Conservation (phyloP, 2,797 vertebrate genomes). For the Aphelocoma californica region DNA sequence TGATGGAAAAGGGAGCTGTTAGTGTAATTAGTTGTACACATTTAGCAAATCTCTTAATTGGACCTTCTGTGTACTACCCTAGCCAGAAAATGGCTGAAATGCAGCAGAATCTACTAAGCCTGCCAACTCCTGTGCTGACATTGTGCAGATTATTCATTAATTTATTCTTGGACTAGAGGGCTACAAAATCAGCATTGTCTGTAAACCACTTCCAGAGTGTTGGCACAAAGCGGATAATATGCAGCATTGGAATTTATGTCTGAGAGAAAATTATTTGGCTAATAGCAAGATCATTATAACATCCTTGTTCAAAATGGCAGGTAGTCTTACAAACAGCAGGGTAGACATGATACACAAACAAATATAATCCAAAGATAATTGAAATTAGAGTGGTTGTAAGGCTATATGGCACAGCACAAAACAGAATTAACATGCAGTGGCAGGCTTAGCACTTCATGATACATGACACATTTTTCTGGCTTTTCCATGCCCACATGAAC, state of each 20-base stretch:
- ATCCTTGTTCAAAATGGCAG: conserved; percentile 13
- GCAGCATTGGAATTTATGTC: background rate
- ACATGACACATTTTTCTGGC: background rate
- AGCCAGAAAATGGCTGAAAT: background rate
- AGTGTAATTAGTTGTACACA: background rate
- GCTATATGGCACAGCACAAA: background rate
- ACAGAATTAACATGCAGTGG: background rate
- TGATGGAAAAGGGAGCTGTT: background rate
- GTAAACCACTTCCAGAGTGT: background rate
- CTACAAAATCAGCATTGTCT: conserved; percentile 17
- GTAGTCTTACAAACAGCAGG: background rate
- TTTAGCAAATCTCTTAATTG: background rate
- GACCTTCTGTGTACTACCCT: background rate
- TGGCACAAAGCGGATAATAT: background rate
- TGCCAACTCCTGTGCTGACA: background rate
- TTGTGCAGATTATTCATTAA: background rate
- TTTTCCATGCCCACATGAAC: background rate
- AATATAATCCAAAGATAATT: background rate
- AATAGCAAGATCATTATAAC: conserved; percentile 19
- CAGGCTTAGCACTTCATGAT: background rate
- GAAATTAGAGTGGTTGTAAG: background rate
- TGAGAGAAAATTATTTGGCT: conserved; percentile 3
- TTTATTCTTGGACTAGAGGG: conserved; percentile 18
- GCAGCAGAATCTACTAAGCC: background rate
- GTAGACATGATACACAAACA: background rate